A percentile compares a stretch with the other conserved stretches of the same genome.
phyloP scores from a whole-genome alignment of 2,797 vertebrate species.

The Melanotaenia pygmaea region DNA sequence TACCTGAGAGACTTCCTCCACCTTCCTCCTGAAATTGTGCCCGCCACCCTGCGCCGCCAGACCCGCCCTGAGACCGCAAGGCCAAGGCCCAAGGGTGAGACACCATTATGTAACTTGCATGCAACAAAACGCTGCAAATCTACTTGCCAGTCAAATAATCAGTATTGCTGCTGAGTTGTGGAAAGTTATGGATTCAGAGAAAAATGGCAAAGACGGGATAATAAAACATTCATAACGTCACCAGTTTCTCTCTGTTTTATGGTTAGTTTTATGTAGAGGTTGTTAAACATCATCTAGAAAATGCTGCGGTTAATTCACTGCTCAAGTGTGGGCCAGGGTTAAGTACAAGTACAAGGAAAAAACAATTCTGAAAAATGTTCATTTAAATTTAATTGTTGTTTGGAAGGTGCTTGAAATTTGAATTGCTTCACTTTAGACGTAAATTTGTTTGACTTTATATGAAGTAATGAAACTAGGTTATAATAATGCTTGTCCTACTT shows the following conservation, averaged over 20 bases:
- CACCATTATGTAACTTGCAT: neutral
- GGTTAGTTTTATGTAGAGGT: too few relatives aligned
- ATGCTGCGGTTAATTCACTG: too few relatives aligned
- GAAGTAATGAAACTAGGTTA: too few relatives aligned
- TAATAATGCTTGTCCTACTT: too few relatives aligned
- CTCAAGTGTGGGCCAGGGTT: too few relatives aligned
- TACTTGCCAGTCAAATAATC: neutral
- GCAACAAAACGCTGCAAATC: neutral
- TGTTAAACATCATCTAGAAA: too few relatives aligned
- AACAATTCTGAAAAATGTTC: too few relatives aligned
- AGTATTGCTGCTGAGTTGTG: neutral
- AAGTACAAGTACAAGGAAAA: too few relatives aligned
- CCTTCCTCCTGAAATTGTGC: constrained; percentile 96
- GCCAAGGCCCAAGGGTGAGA: constrained; percentile 94
- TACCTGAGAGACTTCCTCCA: constrained; percentile 98
- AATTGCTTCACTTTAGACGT: too few relatives aligned
- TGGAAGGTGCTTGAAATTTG: too few relatives aligned
- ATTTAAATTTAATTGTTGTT: too few relatives aligned
- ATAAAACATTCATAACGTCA: neutral
- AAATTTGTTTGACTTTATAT: too few relatives aligned
- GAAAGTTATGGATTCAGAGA: neutral
- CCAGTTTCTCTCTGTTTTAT: neutral
- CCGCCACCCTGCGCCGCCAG: constrained; percentile 94
- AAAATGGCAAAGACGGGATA: neutral
- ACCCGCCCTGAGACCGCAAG: constrained; percentile 96